Percentiles rank a stretch among this genome's conserved stretches.
Evolutionary conservation across 2,888 invertebrate species (phyloP).

Genomic region (Pheosia tremula): DNA sequence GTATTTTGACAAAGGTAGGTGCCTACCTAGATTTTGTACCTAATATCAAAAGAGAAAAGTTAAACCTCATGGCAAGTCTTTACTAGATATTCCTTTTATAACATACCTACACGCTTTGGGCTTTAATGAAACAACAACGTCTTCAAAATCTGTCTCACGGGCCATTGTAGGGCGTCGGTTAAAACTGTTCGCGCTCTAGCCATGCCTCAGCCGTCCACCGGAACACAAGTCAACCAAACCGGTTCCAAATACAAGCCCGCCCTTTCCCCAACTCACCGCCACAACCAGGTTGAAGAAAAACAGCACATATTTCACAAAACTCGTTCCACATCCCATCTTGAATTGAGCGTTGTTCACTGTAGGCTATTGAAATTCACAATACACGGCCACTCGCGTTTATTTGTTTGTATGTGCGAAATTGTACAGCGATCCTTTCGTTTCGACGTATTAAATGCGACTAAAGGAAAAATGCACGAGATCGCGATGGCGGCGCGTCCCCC

Average conservation of each 20-base stretch:
- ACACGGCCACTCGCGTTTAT: conserved; percentile 73
- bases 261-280: conserved; percentile 87
- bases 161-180: conserved; percentile 39
- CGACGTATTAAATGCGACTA: conserved; percentile 66
- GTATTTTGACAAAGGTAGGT: no score
- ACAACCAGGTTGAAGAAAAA: conserved; percentile 92
- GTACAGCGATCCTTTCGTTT: conserved; percentile 39
- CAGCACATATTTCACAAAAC: conserved; percentile 92
- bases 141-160: conserved; percentile 9
- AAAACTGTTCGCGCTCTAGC: conserved; percentile 58
- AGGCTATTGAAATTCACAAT: conserved; percentile 59
- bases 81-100: no score
- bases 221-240: conserved; percentile 65
- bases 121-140: neutral
- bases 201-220: conserved; percentile 63
- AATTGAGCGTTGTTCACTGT: conserved; percentile 68
- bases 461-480: conserved; percentile 66
- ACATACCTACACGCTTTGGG: no score
- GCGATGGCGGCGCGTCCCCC: conserved; percentile 69
- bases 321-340: conserved; percentile 89
- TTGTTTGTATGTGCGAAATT: conserved; percentile 40
- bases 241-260: conserved; percentile 62
- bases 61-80: no score
- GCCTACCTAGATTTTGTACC: no score
- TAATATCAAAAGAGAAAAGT: no score